phyloP scores from a whole-genome alignment of 2,888 invertebrate species.

The Uloborus plumipes region DNA sequence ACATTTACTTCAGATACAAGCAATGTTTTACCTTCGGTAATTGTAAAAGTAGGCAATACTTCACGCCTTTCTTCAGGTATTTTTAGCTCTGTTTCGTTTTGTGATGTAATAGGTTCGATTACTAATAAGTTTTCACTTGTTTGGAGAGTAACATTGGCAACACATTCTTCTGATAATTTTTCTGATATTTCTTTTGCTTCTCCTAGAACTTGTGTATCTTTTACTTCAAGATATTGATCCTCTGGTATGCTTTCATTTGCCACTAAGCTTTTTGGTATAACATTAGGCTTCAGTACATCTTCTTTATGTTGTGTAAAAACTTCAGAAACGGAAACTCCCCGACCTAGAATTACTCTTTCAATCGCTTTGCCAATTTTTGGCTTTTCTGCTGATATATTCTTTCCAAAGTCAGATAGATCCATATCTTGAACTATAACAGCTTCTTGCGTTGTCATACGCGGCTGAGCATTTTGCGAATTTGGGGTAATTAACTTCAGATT shows the following conservation, averaged over 20 bases:
- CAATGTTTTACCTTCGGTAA: constrained; percentile 39
- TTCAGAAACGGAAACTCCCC: constrained; percentile 44
- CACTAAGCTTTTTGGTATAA: constrained; percentile 32
- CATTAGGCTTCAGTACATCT: constrained; percentile 8
- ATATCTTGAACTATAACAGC: constrained; percentile 47
- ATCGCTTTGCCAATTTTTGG: constrained; percentile 21
- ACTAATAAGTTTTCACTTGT: constrained; percentile 38
- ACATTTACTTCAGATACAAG: constrained; percentile 42
- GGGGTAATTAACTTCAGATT: constrained; percentile 14
- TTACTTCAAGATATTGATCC: constrained; percentile 29
- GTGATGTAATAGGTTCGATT: constrained; percentile 36
- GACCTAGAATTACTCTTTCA: constrained; percentile 38
- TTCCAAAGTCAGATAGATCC: constrained; percentile 23
- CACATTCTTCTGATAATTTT: constrained; percentile 67
- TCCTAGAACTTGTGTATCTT: constrained; percentile 31
- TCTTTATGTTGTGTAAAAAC: constrained; percentile 43
- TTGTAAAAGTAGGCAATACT: constrained; percentile 12
- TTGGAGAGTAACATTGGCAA: constrained; percentile 60
- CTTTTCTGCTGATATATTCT: constrained; percentile 29
- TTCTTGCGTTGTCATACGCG: constrained; percentile 37
- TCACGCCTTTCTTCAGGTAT: not conserved
- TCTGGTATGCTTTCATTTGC: constrained; percentile 25
- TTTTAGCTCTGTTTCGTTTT: constrained; percentile 32
- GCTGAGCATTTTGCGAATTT: constrained; percentile 24
- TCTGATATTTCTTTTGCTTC: constrained; percentile 29